Base-by-base conservation (phyloP, 2,888 invertebrate species). In the Microplitis deprimator region DNA sequence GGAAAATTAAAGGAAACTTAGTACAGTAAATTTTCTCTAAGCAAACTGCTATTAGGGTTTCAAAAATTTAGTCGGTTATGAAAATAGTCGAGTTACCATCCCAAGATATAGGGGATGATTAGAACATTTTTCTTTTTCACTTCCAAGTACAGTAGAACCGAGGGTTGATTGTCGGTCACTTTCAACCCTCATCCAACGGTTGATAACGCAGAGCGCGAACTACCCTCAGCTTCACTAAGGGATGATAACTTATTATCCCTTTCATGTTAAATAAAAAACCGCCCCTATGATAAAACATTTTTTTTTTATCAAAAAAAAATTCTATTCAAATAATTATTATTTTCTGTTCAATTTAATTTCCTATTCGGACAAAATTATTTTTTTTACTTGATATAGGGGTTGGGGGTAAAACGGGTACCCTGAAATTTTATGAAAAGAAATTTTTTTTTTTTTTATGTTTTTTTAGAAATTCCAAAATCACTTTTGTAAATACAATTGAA, bases 151-250 rank as follows among this genome's bases (percentile, higher is more conserved):
- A 50, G 50, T 29, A 29, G 29, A 29, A 29, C 29, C 3, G 29
- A 29, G 50, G 50, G 50, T 50, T 50, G 50, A 50, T 50, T 50
- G 50, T 13, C 50, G 60, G 50, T 68, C 17, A 41, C 75, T 73
- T 77, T 77, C 81, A 79, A 80, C 84, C 84, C 84, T 84, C 82
- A 85, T 81, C 86, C 80, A 40, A 39, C 84, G 77, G 87, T 83
- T 81, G 89, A 82, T 89, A 89, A 87, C 84, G 84, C 86, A 88
- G 88, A 80, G 77, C 79, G 80, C 82, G 38, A 60, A 39, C 60
- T 20, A 60, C 60, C 60, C 60, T 29, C 3, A 4, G 29, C 29
- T 29, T 8, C 59, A 60, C n/a, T 60, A 17, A 7, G 70, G 60
- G 70, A 70, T 70, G 39, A 39, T 59, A 17, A 70, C 7, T 70